Evolutionary conservation across 2,888 invertebrate genomes (phyloP).

Genomic region (Apotomis betuletana): DNA sequence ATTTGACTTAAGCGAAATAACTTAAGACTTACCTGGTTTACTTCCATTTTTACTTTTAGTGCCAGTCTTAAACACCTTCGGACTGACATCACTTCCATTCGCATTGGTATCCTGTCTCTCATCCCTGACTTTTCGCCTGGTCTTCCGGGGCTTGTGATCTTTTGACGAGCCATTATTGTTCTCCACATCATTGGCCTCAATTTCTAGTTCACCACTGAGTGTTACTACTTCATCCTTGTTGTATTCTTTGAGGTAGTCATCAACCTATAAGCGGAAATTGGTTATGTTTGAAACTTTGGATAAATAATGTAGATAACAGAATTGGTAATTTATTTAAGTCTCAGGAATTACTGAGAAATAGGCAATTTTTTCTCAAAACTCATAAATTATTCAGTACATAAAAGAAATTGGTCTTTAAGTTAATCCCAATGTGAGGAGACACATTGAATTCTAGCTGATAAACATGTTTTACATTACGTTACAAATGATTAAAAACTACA

Average conservation of each 20-base stretch:
- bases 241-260: slow-evolving; percentile 80
- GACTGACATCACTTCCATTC: slow-evolving; percentile 75
- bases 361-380: too few species aligned
- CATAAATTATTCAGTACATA: too few species aligned
- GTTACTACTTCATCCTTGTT: slow-evolving; percentile 80
- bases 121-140: slow-evolving; percentile 72
- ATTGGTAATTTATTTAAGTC: too few species aligned
- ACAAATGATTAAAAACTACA: too few species aligned
- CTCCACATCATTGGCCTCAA: slow-evolving; percentile 75
- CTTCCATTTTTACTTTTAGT: slow-evolving; percentile 61
- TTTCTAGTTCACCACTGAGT: slow-evolving; percentile 78
- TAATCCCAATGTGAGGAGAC: too few species aligned
- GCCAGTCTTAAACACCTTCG: slow-evolving; percentile 75
- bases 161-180: slow-evolving; percentile 74
- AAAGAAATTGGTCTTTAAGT: too few species aligned
- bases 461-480: too few species aligned
- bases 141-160: slow-evolving; percentile 76
- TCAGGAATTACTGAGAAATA: too few species aligned
- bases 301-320: too few species aligned
- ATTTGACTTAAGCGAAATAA: background rate
- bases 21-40: slow-evolving; percentile 63
- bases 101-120: slow-evolving; percentile 69
- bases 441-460: too few species aligned
- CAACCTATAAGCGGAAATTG: slow-evolving; percentile 62
- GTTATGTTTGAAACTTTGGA: too few species aligned